phyloP scores from a whole-genome alignment of 2,797 vertebrate species.

The Podargus strigoides region DNA sequence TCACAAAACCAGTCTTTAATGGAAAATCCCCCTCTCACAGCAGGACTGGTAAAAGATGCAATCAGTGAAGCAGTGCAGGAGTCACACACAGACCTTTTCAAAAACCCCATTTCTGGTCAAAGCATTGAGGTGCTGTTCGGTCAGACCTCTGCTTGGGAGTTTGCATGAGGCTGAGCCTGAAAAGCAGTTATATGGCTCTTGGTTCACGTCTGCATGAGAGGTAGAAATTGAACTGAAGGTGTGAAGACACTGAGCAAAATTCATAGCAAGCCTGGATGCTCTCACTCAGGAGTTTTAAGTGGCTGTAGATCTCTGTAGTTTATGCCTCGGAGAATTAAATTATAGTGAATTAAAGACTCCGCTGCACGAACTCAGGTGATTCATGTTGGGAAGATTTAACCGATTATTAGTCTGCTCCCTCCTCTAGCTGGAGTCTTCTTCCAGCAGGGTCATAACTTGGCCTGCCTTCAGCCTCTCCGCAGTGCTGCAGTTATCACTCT shows the following conservation, averaged over 20 bases:
- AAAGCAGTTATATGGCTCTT: not conserved
- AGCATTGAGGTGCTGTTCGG: not conserved
- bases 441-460: constrained; percentile 9
- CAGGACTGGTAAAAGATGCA: not conserved
- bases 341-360: constrained; percentile 52
- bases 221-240: not conserved
- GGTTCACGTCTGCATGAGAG: not conserved
- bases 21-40: not conserved
- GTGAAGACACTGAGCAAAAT: constrained; percentile 16
- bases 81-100: not conserved
- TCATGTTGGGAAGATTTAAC: constrained; percentile 37
- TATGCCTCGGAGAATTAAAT: constrained; percentile 19
- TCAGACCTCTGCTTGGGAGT: not conserved
- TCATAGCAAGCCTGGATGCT: constrained; percentile 23
- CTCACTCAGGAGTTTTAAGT: constrained; percentile 50
- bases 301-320: constrained; percentile 49
- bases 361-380: constrained; percentile 35
- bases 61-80: not conserved
- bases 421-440: constrained; percentile 1
- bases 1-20: not conserved
- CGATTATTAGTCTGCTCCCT: not conserved
- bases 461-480: not conserved
- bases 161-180: not conserved
- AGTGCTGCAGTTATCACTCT: constrained; percentile 11
- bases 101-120: not conserved